Percentiles rank a stretch among this genome's conserved stretches.
Conservation (phyloP, 2,113 vertebrate species). For the Ochotona princeps region DNA sequence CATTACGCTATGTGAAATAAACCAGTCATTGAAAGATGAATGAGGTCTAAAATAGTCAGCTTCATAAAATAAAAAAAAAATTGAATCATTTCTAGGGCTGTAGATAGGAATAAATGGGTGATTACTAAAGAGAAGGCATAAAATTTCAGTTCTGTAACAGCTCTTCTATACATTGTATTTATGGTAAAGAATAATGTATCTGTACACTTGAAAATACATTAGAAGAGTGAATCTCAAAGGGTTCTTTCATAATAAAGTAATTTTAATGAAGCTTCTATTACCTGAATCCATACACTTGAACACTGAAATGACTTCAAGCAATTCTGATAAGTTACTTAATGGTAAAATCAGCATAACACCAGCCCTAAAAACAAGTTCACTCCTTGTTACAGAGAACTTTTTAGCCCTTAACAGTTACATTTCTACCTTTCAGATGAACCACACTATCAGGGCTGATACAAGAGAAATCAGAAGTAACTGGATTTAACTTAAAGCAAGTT, state of each 20-base stretch:
- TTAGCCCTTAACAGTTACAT: background rate
- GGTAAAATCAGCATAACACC: background rate
- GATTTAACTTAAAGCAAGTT: background rate
- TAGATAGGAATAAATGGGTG: too few relatives aligned
- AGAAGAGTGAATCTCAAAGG: background rate
- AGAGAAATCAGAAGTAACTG: background rate
- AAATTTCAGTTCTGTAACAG: background rate
- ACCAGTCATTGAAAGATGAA: background rate
- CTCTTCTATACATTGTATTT: background rate
- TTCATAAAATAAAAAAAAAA: background rate
- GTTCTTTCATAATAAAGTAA: background rate
- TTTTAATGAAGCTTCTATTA: background rate
- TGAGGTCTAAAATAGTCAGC: background rate
- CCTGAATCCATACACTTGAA: background rate
- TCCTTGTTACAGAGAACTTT: background rate
- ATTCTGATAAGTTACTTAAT: background rate
- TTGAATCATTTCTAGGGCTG: background rate
- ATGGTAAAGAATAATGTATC: background rate
- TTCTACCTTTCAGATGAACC: background rate
- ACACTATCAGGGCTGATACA: background rate
- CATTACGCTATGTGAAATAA: slow-evolving; percentile 7
- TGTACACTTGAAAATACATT: background rate
- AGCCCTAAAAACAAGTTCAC: background rate
- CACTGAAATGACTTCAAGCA: background rate
- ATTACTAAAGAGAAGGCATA: background rate